Base-by-base conservation (phyloP, 2,113 vertebrate species). In the Charina bottae region DNA sequence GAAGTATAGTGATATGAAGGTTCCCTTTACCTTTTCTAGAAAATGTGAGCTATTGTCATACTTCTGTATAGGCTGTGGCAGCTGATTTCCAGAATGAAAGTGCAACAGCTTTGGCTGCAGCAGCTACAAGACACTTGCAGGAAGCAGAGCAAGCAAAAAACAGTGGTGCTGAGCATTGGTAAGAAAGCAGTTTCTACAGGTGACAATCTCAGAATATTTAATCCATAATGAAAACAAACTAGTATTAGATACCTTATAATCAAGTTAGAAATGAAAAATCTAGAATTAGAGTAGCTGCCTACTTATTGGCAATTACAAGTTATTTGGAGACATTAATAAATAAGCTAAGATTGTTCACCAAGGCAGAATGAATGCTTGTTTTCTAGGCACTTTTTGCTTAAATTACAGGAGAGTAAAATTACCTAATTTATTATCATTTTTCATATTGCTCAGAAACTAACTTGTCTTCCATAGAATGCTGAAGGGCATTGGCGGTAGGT, bases 61-160 rank as follows among this genome's bases (percentile, higher is more conserved):
- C 92, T 90, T 94, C 60, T 93, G 88, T 21, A 3, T 95, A 99
- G 99, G 99, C 99, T 13, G 98, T 99, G 89, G 99, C 98, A 94
- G 98, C 98, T 89, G 99, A 99, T 96, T 99, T 99, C 97, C 99
- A 99, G 97, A 99, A 99, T 0, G 99, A 99, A 96, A 99, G 99
- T 15, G 99, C 99, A 11, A 98, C 97, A 4, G 99, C 99, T 37
- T 96, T 99, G 96, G 99, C 99, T 68, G 99, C 99, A 0, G 99
- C 99, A 12, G 99, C 99, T 1, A 99, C 99, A 1, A 98, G 98
- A 90, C 99, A 99, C 90, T 96, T 99, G 13, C 99, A 99, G 94
- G 99, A 99, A 94, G 99, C 99, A 0, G 99, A 99, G 90, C 99
- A 99, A 93, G 98, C 98, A 56, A 98, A 98, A 91, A 98, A 93